Conservation (phyloP, 2,888 invertebrate species). For the Drosophila mimetica region DNA sequence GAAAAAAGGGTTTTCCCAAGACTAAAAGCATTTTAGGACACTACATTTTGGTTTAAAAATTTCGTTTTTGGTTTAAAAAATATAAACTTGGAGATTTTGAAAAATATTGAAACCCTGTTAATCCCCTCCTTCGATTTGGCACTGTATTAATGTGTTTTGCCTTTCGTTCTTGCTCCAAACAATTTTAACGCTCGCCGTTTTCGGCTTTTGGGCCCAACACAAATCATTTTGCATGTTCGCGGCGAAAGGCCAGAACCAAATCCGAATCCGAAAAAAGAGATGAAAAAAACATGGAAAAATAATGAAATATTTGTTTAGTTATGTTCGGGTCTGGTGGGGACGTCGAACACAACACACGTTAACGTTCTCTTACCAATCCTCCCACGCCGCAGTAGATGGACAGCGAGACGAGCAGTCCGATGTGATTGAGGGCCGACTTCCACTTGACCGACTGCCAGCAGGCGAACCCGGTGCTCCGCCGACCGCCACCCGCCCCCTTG, state of each 20-base stretch:
- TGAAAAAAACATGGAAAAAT: conserved; percentile 11
- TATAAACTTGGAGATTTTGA: neutral
- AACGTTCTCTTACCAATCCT: conserved; percentile 87
- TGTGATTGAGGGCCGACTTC: conserved; percentile 89
- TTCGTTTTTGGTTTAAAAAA: too few species aligned
- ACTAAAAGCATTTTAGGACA: too few species aligned
- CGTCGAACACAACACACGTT: conserved; percentile 1
- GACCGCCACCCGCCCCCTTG: conserved; percentile 49
- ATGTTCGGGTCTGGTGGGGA: conserved; percentile 30
- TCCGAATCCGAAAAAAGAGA: neutral
- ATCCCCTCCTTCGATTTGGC: neutral
- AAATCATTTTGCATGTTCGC: conserved; percentile 41
- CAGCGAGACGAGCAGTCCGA: conserved; percentile 90
- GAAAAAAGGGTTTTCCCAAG: too few species aligned
- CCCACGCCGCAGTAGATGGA: conserved; percentile 92
- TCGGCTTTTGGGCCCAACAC: conserved; percentile 17
- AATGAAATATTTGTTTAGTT: conserved; percentile 31
- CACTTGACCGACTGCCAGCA: conserved; percentile 86
- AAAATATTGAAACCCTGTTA: neutral
- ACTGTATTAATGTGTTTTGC: conserved; percentile 19
- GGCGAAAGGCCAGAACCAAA: conserved; percentile 2
- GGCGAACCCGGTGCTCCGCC: conserved; percentile 52
- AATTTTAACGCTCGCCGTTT: conserved; percentile 19
- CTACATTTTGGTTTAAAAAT: too few species aligned
- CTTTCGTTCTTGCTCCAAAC: conserved; percentile 4